A percentile compares a stretch with the other conserved stretches of the same genome.
These are phyloP conservation scores for Pilophorus perplexus DNA, from an alignment of 2,888 invertebrate species.

Conservation along the genomic window DNA sequence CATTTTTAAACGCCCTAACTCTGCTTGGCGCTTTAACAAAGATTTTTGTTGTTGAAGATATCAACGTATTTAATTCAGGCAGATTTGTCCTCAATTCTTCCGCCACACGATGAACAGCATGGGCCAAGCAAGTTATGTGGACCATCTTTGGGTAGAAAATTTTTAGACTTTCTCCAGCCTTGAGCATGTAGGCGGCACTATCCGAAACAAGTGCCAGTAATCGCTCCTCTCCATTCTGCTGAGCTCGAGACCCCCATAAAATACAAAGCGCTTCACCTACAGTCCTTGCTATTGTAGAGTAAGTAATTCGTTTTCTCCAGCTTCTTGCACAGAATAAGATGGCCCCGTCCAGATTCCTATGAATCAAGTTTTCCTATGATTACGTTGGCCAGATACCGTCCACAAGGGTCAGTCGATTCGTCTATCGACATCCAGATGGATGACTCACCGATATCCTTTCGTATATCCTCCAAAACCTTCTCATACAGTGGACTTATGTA, in stretches of 20 bases:
- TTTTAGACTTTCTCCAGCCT: too few relatives aligned
- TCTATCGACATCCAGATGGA: slow-evolving; percentile 41
- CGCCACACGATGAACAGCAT: too few relatives aligned
- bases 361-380: slow-evolving; percentile 10
- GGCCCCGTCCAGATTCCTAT: not conserved
- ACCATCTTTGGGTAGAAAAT: too few relatives aligned
- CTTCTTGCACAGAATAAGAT: slow-evolving; percentile 10
- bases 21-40: too few relatives aligned
- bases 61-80: too few relatives aligned
- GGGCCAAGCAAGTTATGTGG: too few relatives aligned
- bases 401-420: slow-evolving; percentile 28
- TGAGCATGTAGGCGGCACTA: not conserved
- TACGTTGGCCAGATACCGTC: slow-evolving; percentile 20
- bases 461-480: slow-evolving; percentile 23
- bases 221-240: not conserved
- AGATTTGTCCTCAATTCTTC: too few relatives aligned
- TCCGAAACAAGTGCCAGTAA: slow-evolving; percentile 1
- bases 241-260: not conserved
- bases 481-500: slow-evolving; percentile 8
- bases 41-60: too few relatives aligned
- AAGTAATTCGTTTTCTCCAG: not conserved
- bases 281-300: slow-evolving; percentile 4
- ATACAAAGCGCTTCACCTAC: not conserved
- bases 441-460: slow-evolving; percentile 30
- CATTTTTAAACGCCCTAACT: too few relatives aligned